Conservation (phyloP, 92 coral and sea anemone species). For the Epizoanthus rinbou region DNA sequence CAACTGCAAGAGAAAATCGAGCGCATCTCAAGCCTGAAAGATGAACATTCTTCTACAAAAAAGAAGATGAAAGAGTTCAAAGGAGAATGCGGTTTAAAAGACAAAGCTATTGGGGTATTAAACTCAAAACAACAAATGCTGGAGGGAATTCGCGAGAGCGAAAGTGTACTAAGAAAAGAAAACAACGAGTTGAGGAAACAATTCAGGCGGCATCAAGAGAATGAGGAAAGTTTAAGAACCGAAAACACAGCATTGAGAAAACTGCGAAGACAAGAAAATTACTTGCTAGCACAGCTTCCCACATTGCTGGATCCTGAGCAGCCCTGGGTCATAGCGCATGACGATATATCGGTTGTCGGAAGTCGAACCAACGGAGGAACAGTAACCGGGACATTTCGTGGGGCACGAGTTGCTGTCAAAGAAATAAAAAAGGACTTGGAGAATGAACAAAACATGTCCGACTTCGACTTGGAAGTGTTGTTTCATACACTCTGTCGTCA, state of each 20-base stretch:
- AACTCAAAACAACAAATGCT: constrained; percentile 31
- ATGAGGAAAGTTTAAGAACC: constrained; percentile 22
- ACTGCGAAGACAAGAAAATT: constrained; percentile 23
- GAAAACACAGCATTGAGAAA: constrained; percentile 29
- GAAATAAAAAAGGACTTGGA: constrained; percentile 19
- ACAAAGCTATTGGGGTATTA: constrained; percentile 14
- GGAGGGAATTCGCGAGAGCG: constrained; percentile 34
- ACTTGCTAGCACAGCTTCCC: constrained; percentile 22
- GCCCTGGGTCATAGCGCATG: constrained; percentile 34
- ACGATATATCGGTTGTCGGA: constrained; percentile 10
- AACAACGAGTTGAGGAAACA: constrained; percentile 40
- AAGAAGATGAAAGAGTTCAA: constrained; percentile 7
- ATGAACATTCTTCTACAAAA: neutral
- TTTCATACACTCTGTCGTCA: constrained; percentile 34
- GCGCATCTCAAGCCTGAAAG: neutral
- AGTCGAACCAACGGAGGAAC: constrained; percentile 9
- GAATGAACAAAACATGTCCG: constrained; percentile 30
- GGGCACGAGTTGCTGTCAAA: constrained; percentile 20
- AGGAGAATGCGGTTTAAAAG: constrained; percentile 25
- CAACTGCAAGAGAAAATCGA: constrained; percentile 22
- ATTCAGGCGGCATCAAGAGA: constrained; percentile 26
- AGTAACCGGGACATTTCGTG: constrained; percentile 7
- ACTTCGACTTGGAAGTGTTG: constrained; percentile 36
- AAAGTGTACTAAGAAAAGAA: constrained; percentile 23
- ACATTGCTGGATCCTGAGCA: constrained; percentile 37